Base-by-base conservation (phyloP, 35 echinoderm and acorn worm genomes). In the Apostichopus parvimensis region DNA sequence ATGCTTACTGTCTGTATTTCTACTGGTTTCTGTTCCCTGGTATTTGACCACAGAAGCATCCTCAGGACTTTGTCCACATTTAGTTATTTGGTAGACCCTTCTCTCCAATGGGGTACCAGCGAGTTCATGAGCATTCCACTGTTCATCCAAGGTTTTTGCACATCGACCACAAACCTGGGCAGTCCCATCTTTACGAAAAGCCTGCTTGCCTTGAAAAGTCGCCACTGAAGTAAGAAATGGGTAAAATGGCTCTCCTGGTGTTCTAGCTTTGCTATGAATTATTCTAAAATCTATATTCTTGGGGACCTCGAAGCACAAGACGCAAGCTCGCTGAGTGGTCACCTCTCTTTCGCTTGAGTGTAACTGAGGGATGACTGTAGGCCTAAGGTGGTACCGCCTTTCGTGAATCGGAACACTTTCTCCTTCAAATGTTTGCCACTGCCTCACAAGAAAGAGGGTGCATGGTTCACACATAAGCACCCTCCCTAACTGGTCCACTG, bases 41-140 rank as follows among this genome's bases (percentile, higher is more conserved):
- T 86, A 77, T 83, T 90, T 88, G 13, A 66, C 52, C 17, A 88
- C 57, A 23, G 25, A 52, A n/a, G 62, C 8, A 60, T 66, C 61
- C 5, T 68, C 61, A 72, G 86, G 52, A n/a, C n/a, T 58, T 25
- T 52, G 21, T 72, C 86, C 86, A 72, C 55, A 6, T 52, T 88
- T 96, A n/a, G 62, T 81, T 25, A 94, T 93, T 53, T 96, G 95
- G 73, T 99, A 99, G 12, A 94, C 92, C 9, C 97, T 93, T 25
- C 94, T 93, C 58, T 96, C 93, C 22, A 94, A 55, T 53, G 97
- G 97, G 70, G 97, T 95, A 62, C 91, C 78, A 56, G 95, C 90
- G 15, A 99, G 85, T 80, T 99, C 97, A 89, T 99, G 95, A 10
- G 97, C 97, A 90, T 96, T 99, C 97, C 97, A 99, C 77, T 99